Base-by-base conservation (phyloP, 2,113 vertebrate genomes). In the Labrus mixtus region DNA sequence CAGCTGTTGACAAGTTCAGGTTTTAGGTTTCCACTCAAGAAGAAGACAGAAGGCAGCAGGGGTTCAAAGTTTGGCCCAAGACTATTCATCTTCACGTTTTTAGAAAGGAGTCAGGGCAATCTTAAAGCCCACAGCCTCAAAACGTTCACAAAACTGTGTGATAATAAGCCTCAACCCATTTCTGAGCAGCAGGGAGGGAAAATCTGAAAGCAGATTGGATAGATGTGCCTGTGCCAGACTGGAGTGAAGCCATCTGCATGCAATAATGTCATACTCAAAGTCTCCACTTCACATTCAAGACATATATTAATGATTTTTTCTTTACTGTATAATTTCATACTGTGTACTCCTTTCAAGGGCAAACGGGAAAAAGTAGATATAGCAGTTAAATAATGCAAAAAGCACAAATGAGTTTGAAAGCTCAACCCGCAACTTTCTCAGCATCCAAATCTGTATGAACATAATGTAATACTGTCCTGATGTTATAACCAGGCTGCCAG, bases 141-240 rank as follows among this genome's bases (percentile, higher is more conserved):
- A 67, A 82, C 53, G 10, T 45, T 73, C 64, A 60, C 20, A 70
- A 68, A 79, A 65, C 17, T 72, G 57, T 65, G 63, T 65, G 69
- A 65, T 58, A 43, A 60, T 36, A 72, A 46, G 41, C 78, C 36
- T 41, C 46, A 68, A 73, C 60, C 37, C 1, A 58, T 83, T 79
- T 85, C 64, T 73, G 75, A 59, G 64, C 72, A 87, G 69, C 22
- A 46, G 51, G 45, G 57, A 78, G 61, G 54, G 61, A 73, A 81
- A 83, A 77, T 73, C 62, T 77, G 23, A 75, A 72, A 83, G 82
- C 79, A 77, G 48, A 63, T 41, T 71, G 76, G 68, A 68, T 70
- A 4, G 53, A 71, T 19, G 8, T 37, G 64, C 29, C 54, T 61
- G 54, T 58, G 73, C 25, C 68, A 72, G 63, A 63, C 59, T 65